phyloP scores from a whole-genome alignment of 2,113 vertebrate genomes.

The Thamnaconus septentrionalis region DNA sequence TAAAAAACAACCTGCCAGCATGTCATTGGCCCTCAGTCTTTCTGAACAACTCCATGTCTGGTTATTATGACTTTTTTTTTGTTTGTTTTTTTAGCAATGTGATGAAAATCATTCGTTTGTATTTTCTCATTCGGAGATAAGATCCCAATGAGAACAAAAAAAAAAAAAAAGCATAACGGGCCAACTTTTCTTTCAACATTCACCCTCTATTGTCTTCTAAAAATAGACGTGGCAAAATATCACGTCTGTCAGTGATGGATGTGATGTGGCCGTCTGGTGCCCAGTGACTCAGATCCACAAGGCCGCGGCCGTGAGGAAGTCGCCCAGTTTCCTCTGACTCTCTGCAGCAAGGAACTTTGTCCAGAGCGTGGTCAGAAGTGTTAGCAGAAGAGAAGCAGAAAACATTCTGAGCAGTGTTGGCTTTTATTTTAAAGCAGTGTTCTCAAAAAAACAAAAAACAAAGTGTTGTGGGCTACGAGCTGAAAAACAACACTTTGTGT shows the following conservation, averaged over 20 bases:
- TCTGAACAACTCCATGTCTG: neutral
- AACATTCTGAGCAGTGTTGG: no score
- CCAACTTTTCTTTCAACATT: neutral
- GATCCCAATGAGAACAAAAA: neutral
- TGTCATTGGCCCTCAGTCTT: neutral
- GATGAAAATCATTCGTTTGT: neutral
- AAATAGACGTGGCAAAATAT: constrained; percentile 35
- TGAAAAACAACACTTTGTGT: no score
- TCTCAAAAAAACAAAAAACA: no score
- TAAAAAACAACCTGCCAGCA: neutral
- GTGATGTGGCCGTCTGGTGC: constrained; percentile 35
- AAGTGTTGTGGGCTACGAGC: no score
- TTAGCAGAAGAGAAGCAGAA: no score
- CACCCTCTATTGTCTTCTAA: constrained; percentile 39
- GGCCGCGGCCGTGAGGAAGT: constrained; percentile 60
- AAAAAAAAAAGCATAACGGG: neutral
- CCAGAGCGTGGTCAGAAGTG: neutral
- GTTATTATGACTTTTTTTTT: neutral
- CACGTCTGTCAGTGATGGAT: constrained; percentile 33
- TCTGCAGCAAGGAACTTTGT: constrained; percentile 15
- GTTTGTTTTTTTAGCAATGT: no score
- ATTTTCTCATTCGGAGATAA: neutral
- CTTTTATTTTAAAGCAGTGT: no score
- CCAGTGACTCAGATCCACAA: constrained; percentile 66
- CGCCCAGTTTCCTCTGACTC: constrained; percentile 58